A percentile compares a stretch with the other conserved stretches of the same genome.
Evolutionary conservation across 2,113 vertebrate genomes (phyloP).

Genomic region (Sebastes fasciatus): DNA sequence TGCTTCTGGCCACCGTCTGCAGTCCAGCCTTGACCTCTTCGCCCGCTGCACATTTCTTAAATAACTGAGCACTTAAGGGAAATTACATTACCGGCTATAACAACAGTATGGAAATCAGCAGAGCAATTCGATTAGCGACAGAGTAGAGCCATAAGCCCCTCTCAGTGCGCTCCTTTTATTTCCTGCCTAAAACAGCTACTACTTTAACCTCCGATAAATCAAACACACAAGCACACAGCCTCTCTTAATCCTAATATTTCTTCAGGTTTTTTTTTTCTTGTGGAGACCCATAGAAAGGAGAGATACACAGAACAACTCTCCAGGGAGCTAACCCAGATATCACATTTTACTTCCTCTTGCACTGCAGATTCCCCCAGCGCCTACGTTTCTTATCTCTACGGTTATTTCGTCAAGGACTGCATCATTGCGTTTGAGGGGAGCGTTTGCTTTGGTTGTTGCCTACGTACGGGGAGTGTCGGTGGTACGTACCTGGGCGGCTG

Average conservation of each 20-base stretch:
- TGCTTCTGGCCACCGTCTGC: slow-evolving; percentile 61
- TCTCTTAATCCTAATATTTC: slow-evolving; percentile 77
- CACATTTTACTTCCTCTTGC: slow-evolving; percentile 65
- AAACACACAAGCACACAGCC: slow-evolving; percentile 69
- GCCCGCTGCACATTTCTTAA: slow-evolving; percentile 83
- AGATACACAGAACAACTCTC: slow-evolving; percentile 65
- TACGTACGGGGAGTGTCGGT: neutral
- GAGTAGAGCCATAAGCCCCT: slow-evolving; percentile 80
- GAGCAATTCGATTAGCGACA: slow-evolving; percentile 86
- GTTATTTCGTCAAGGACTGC: slow-evolving; percentile 58
- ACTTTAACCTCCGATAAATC: slow-evolving; percentile 83
- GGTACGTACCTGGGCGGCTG: slow-evolving; percentile 93
- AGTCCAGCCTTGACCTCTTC: slow-evolving; percentile 80
- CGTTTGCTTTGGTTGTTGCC: slow-evolving; percentile 51
- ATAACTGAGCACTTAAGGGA: slow-evolving; percentile 86
- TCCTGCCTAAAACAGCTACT: slow-evolving; percentile 80
- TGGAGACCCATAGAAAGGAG: slow-evolving; percentile 61
- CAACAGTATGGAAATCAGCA: slow-evolving; percentile 86
- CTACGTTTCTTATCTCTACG: slow-evolving; percentile 61
- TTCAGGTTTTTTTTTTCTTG: slow-evolving; percentile 55
- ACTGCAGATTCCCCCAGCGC: slow-evolving; percentile 51
- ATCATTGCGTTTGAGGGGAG: slow-evolving; percentile 23
- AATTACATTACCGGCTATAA: slow-evolving; percentile 86
- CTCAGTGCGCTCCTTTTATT: slow-evolving; percentile 80
- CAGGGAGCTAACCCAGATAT: slow-evolving; percentile 82